Percentiles rank a stretch among this genome's conserved stretches.
These are phyloP conservation scores for Heterochromis multidens DNA, from an alignment of 2,113 vertebrate species.

Conservation along the genomic window DNA sequence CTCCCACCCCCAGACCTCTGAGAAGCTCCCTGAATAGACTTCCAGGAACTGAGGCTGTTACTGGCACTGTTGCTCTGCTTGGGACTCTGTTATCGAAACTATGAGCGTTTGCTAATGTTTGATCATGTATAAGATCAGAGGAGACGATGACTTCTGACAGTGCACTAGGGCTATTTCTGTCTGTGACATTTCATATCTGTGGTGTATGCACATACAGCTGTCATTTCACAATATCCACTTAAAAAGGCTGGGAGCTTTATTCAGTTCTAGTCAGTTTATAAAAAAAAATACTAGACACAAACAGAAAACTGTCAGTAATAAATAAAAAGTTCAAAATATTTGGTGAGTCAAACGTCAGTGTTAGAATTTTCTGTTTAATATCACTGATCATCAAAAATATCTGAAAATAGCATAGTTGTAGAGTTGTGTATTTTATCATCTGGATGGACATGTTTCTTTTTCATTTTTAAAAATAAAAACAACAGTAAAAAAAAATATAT, in stretches of 20 bases:
- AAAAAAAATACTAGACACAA: background rate
- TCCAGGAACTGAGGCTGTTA: conserved; percentile 33
- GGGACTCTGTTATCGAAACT: background rate
- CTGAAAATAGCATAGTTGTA: background rate
- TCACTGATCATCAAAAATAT: background rate
- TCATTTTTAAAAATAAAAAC: background rate
- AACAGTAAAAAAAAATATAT: too few relatives aligned
- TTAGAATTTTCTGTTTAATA: background rate
- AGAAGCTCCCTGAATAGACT: conserved; percentile 31
- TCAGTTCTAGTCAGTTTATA: background rate
- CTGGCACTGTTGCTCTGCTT: background rate
- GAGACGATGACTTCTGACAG: background rate
- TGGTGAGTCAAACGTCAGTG: rapidly evolving
- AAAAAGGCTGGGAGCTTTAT: background rate
- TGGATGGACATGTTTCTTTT: background rate
- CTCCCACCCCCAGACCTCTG: background rate
- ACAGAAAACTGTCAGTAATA: background rate
- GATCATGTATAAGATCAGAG: background rate
- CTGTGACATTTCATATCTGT: background rate
- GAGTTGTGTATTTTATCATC: background rate
- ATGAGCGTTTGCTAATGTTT: background rate
- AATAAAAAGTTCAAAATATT: background rate
- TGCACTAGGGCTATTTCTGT: background rate
- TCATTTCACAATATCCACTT: background rate
- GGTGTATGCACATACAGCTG: background rate